Base-by-base conservation (phyloP, 2,797 vertebrate genomes). In the Rhyacichthys aspro region DNA sequence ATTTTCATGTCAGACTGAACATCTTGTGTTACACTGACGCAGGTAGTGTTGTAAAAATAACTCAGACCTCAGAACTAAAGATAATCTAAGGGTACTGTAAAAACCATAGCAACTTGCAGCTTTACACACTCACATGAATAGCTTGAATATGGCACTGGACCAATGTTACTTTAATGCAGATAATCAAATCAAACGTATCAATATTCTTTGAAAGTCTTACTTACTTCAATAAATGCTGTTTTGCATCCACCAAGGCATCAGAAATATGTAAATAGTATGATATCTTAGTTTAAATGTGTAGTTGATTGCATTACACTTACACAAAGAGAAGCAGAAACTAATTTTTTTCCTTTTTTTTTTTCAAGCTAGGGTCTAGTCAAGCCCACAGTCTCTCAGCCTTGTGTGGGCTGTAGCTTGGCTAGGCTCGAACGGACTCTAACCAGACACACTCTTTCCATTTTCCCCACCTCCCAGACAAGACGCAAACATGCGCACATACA, bases 361-460 rank as follows among this genome's bases (percentile, higher is more conserved):
- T 79, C 71, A 73, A 75, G 73, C 36, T n/a, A 74, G 65, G 65
- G 70, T 78, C 78, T 78, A 81, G 71, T 81, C 66, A 70, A 81
- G 72, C 59, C 79, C 80, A 81, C 83, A 83, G 80, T 85, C 75
- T 82, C 72, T 75, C 65, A 78, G 75, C 71, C 67, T 64, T 85
- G 83, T 86, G 88, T 92, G 86, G 89, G 88, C 80, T 87, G 81
- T 60, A 76, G 73, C 81, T 86, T 86, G 85, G 84, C 84, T 78
- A 70, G 62, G 64, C 63, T 70, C 59, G 72, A 69, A 83, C 67
- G 32, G 72, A 61, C 45, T 61, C 74, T 72, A 83, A 83, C 86
- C 81, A 88, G 76, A 87, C 79, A 80, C 67, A 84, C 86, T 81
- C 76, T 69, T 84, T 82, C 86, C 74, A 67, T 75, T 63, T 69